Conservation (phyloP, 1,140 invertebrate genomes). For the Akabosia matsudoensis region DNA sequence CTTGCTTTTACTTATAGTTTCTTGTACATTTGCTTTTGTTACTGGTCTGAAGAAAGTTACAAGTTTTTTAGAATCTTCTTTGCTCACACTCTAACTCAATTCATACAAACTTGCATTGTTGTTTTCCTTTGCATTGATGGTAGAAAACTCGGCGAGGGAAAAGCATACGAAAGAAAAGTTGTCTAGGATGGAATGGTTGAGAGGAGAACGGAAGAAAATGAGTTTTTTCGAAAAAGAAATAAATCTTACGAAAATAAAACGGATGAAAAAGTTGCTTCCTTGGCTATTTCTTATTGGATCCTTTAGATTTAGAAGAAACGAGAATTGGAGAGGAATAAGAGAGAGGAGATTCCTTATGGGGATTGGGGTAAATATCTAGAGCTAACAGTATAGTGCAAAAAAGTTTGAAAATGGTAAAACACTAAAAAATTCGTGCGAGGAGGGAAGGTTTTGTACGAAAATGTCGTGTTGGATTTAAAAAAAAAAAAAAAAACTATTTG, state of each 20-base stretch:
- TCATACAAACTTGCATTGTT: background rate
- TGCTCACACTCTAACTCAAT: background rate
- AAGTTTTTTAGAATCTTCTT: slow-evolving; percentile 14
- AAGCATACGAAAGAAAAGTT: too few species aligned
- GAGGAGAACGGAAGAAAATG: slow-evolving; percentile 21
- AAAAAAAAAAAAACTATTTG: too few species aligned
- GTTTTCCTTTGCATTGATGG: background rate
- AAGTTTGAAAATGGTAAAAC: background rate
- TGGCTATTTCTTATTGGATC: slow-evolving; percentile 23
- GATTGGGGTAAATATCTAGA: background rate
- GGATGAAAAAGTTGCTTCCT: slow-evolving; percentile 24
- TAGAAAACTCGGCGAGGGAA: too few species aligned
- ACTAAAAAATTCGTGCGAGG: too few species aligned
- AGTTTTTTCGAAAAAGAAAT: slow-evolving; percentile 25
- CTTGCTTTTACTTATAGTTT: background rate
- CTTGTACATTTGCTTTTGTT: slow-evolving; percentile 6
- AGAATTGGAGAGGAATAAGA: background rate
- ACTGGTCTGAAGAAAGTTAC: slow-evolving; percentile 9
- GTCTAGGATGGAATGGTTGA: background rate
- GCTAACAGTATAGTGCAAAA: background rate
- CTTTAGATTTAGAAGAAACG: background rate
- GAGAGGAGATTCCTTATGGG: background rate
- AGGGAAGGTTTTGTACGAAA: background rate
- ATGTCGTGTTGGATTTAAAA: too few species aligned
- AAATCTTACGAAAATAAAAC: slow-evolving; percentile 19